Conservation (phyloP, 2,113 vertebrate genomes). For the Campylorhamphus procurvoides region DNA sequence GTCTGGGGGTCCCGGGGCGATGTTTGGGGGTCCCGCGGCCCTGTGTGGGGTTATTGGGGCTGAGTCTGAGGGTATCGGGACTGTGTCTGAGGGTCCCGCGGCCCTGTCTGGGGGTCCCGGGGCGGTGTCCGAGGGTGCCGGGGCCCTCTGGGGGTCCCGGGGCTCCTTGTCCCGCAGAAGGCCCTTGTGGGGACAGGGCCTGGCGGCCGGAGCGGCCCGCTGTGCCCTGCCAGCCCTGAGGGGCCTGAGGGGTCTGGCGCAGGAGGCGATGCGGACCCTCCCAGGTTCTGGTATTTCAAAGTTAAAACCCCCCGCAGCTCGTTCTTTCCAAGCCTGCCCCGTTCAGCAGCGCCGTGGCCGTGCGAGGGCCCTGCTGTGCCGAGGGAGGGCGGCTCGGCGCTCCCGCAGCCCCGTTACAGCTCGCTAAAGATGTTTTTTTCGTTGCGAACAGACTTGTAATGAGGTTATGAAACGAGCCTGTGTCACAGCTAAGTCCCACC, state of each 20-base stretch:
- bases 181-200: neutral
- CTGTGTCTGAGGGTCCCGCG: too few species aligned
- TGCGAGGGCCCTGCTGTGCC: neutral
- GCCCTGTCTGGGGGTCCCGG: too few species aligned
- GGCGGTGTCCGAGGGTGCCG: neutral
- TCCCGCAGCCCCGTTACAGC: neutral
- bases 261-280: neutral
- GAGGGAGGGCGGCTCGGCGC: neutral
- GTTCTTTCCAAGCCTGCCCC: too few species aligned
- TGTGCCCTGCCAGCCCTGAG: too few species aligned
- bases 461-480: conserved; percentile 60
- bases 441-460: neutral
- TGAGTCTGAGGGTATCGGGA: too few species aligned
- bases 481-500: conserved; percentile 41
- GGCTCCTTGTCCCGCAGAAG: too few species aligned
- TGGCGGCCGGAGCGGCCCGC: neutral
- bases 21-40: too few species aligned
- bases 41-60: too few species aligned
- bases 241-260: neutral
- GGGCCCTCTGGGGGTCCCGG: too few species aligned
- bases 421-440: neutral
- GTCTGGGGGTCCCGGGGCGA: too few species aligned
- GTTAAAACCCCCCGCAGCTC: neutral
- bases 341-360: neutral
- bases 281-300: accelerated